phyloP scores from a whole-genome alignment of 1,140 invertebrate species.

The Propsilocerus akamusi region DNA sequence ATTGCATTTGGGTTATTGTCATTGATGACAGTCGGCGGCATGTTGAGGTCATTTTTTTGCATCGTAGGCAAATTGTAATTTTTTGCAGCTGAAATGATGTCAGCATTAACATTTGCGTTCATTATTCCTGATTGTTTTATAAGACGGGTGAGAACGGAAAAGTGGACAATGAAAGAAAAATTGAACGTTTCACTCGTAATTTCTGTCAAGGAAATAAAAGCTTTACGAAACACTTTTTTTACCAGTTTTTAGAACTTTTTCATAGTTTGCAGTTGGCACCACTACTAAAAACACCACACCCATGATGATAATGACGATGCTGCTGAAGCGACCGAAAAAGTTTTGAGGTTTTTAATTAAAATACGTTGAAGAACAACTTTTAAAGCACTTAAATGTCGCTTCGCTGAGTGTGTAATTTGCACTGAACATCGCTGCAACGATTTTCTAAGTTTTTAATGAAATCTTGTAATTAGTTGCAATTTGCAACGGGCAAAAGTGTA shows the following conservation, averaged over 20 bases:
- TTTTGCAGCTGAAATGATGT: constrained; percentile 18
- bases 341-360: background rate
- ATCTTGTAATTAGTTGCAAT: no score
- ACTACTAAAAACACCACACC: constrained; percentile 38
- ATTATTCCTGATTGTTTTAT: background rate
- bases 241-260: constrained; percentile 31
- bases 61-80: constrained; percentile 2
- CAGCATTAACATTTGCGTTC: no score
- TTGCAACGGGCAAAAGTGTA: no score
- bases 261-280: constrained; percentile 35
- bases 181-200: constrained; percentile 16
- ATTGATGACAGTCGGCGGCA: constrained; percentile 22
- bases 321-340: background rate
- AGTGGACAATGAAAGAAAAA: background rate
- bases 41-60: constrained; percentile 15
- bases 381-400: background rate
- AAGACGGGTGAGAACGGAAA: background rate
- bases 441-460: no score
- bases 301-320: constrained; percentile 16
- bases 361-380: background rate
- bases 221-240: constrained; percentile 8
- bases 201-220: constrained; percentile 12
- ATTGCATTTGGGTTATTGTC: constrained; percentile 19
- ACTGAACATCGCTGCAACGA: background rate
- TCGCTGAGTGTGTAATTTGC: background rate